Conservation (phyloP, 1,140 invertebrate species). For the Drosophila melanogaster region Release_6_plus_ISO1_MT NT_033777.3:24822001-24822500, state of each 20-base stretch:
- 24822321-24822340: slow-evolving; percentile 57
- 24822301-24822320: slow-evolving; percentile 61
- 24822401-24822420: slow-evolving; percentile 25
- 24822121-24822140: slow-evolving; percentile 70
- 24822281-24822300: slow-evolving; percentile 66
- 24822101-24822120: slow-evolving; percentile 72
- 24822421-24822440: slow-evolving; percentile 80
- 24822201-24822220: slow-evolving; percentile 2
- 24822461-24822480: slow-evolving; percentile 87
- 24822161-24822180: slow-evolving; percentile 58
- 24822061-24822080: slow-evolving; percentile 69
- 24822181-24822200: slow-evolving; percentile 18
- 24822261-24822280: slow-evolving; percentile 46
- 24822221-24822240: slow-evolving; percentile 18
- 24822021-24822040: slow-evolving; percentile 69
- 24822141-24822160: slow-evolving; percentile 68
- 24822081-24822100: slow-evolving; percentile 41
- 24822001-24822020: slow-evolving; percentile 75
- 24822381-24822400: not conserved
- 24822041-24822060: slow-evolving; percentile 83
- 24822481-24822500: slow-evolving; percentile 86
- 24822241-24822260: slow-evolving; percentile 41
- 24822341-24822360: slow-evolving; percentile 24
- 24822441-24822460: slow-evolving; percentile 88
- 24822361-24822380: not conserved